Conservation (phyloP, 2,888 invertebrate species). For the Cosmopolites sordidus region DNA sequence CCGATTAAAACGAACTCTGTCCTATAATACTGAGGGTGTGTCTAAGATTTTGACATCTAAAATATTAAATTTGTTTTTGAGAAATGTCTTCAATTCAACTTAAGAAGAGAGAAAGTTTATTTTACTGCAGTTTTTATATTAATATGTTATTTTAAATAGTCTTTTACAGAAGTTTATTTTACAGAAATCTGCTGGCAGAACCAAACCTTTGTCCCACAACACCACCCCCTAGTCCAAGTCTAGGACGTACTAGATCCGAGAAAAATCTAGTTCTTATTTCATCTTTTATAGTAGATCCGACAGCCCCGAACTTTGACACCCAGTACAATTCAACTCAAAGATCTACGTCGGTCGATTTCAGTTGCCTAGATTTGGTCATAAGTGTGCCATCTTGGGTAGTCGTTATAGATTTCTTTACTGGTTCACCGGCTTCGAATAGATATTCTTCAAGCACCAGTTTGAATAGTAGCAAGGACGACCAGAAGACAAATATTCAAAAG, state of each 20-base stretch:
- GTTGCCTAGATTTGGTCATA: slow-evolving; percentile 83
- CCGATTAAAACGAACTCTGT: no score
- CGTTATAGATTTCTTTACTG: slow-evolving; percentile 88
- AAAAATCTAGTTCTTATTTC: slow-evolving; percentile 73
- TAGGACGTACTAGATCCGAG: slow-evolving; percentile 42
- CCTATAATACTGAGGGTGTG: no score
- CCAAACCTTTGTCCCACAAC: slow-evolving; percentile 32
- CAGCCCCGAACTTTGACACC: slow-evolving; percentile 60
- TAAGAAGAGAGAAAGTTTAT: no score
- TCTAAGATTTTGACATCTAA: no score
- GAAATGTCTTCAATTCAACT: no score
- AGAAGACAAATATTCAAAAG: neutral
- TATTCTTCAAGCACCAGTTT: slow-evolving; percentile 20
- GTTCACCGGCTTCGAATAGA: slow-evolving; percentile 31
- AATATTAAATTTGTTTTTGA: no score
- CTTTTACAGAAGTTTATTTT: no score
- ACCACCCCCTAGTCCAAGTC: slow-evolving; percentile 67
- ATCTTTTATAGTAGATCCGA: slow-evolving; percentile 63
- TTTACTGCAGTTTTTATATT: no score
- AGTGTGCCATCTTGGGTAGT: slow-evolving; percentile 95
- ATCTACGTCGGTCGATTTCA: slow-evolving; percentile 77
- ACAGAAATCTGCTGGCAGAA: neutral
- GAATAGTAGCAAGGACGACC: slow-evolving; percentile 14
- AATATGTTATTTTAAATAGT: no score
- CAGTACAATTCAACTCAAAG: slow-evolving; percentile 62